Evolutionary conservation across 2,888 invertebrate genomes (phyloP).

Genomic region (Furcula furcula): DNA sequence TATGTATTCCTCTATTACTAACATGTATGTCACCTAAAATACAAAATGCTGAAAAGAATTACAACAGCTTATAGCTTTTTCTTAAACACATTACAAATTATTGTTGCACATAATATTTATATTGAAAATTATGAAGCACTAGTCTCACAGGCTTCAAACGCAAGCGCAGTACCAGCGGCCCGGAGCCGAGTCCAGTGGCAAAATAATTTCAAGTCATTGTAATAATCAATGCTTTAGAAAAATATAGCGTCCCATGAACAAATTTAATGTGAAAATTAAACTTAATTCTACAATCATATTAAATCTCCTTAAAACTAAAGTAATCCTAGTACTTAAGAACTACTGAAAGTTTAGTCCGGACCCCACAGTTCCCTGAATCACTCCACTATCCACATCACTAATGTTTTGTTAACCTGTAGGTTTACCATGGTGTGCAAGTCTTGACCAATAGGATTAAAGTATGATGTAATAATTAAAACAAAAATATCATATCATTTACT

Average conservation of each 20-base stretch:
- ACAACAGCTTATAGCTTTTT: conserved; percentile 59
- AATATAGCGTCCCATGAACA: conserved; percentile 60
- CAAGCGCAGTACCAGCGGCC: conserved; percentile 5
- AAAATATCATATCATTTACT: too few relatives aligned
- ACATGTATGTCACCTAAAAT: conserved; percentile 57
- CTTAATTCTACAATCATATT: conserved; percentile 76
- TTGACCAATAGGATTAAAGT: too few relatives aligned
- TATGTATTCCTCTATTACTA: conserved; percentile 44
- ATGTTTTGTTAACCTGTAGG: conserved; percentile 55
- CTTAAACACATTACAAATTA: conserved; percentile 31
- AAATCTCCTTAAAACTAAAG: conserved; percentile 72
- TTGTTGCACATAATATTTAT: conserved; percentile 35
- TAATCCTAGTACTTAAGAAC: conserved; percentile 65
- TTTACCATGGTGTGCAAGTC: too few relatives aligned
- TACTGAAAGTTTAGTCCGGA: conserved; percentile 69
- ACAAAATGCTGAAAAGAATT: conserved; percentile 66
- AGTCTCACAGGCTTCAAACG: conserved; percentile 26
- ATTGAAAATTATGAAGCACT: conserved; percentile 46
- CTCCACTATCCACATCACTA: conserved; percentile 73
- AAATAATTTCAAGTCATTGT: conserved; percentile 45
- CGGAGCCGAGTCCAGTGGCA: conserved; percentile 34
- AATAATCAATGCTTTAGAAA: conserved; percentile 50
- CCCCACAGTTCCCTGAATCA: conserved; percentile 64
- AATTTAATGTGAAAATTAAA: conserved; percentile 65
- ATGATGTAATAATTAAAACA: too few relatives aligned